phyloP scores from a whole-genome alignment of 2,113 vertebrate genomes.

The Odontesthes bonariensis region DNA sequence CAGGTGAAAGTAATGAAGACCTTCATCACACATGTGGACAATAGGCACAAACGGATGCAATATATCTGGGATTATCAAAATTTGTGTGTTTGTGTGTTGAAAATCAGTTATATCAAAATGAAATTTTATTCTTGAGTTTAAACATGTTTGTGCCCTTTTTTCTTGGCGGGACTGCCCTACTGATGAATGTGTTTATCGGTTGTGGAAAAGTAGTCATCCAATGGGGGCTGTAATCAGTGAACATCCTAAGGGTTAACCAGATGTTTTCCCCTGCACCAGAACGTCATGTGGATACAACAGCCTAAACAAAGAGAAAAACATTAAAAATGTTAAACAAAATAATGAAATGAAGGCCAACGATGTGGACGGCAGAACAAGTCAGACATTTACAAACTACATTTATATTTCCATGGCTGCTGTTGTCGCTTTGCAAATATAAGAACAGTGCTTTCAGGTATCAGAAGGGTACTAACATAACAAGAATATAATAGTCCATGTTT shows the following conservation, averaged over 20 bases:
- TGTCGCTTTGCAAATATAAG: neutral
- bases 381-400: neutral
- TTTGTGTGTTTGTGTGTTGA: too few relatives aligned
- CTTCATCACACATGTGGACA: too few relatives aligned
- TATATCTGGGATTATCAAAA: too few relatives aligned
- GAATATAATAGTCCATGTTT: neutral
- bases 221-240: too few relatives aligned
- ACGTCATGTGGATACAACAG: neutral
- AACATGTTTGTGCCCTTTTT: too few relatives aligned
- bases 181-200: too few relatives aligned
- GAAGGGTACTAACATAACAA: neutral
- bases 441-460: slow-evolving; percentile 1
- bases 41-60: too few relatives aligned
- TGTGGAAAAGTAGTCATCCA: too few relatives aligned
- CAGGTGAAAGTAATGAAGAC: too few relatives aligned
- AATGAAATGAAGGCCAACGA: neutral
- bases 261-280: neutral
- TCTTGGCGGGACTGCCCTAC: too few relatives aligned
- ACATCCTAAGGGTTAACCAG: neutral
- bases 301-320: neutral
- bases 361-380: neutral
- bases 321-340: slow-evolving; percentile 12
- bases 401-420: neutral
- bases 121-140: too few relatives aligned
- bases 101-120: too few relatives aligned